Evolutionary conservation across 2,888 invertebrate species (phyloP), one percentile per base, ranked within the genome.

Genomic region (Stenichneumon culpator): DNA sequence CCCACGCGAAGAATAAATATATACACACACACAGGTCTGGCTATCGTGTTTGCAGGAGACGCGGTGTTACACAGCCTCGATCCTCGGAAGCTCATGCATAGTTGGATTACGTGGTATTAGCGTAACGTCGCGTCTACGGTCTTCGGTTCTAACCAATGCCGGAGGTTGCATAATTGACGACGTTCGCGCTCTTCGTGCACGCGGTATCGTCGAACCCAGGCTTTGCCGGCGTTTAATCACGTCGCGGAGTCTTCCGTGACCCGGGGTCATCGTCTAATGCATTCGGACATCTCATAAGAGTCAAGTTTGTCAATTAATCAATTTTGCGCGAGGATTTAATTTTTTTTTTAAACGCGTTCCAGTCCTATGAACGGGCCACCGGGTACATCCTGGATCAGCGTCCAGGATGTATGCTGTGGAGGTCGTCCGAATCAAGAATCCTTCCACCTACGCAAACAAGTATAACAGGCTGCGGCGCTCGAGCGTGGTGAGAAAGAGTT

Each of bases 151-250:
- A 82, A 75, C 32, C 81, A 81, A 84, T 84, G 84, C 69, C 77
- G 28, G 63, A 78, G 60, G 63, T 84, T 84, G 84, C 84, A 84
- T 84, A 84, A 84, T 84, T 78, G 77, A 84, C 68, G 73, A 84
- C 57, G 74, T 60, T 68, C 28, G 63, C 28, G 52, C 63, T 32
- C 32, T 32, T 16, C 63, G 32, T 63, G 47, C 63, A 50, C 68
- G 19, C 52, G 60, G 60, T 74, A 80, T 73, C 73, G 77, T 78
- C 81, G 81, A 74, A 25, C 65, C 16, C 28, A 65, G 80, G 72
- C 72, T 77, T 75, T 32, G 63, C 73, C 47, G 57, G 73, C 68
- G 73, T 68, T 80, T 80, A 84, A 84, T 84, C 83, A 80, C 36
- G 36, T 50, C 67, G 57, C n/a, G 67, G 60, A 73, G 65, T 22